phyloP scores from a whole-genome alignment of 2,113 vertebrate genomes.

The Gymnobelideus leadbeateri region DNA sequence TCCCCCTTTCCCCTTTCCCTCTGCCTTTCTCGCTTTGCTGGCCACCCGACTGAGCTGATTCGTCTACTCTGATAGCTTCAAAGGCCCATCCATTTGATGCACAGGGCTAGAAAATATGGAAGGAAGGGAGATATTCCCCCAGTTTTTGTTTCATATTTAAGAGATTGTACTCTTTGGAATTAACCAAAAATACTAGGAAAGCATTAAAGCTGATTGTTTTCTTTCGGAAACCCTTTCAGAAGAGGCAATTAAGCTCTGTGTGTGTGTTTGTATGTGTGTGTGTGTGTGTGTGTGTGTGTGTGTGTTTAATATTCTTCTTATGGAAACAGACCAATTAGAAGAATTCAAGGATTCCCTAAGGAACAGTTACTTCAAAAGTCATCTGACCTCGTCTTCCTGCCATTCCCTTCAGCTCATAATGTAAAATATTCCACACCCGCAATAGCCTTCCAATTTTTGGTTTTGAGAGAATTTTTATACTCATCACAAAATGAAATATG shows the following conservation, averaged over 20 bases:
- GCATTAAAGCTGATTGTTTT: slow-evolving; percentile 46
- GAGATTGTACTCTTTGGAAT: slow-evolving; percentile 7
- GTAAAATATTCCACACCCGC: slow-evolving; percentile 38
- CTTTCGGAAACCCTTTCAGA: slow-evolving; percentile 63
- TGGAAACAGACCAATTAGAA: slow-evolving; percentile 67
- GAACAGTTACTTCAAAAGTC: slow-evolving; percentile 34
- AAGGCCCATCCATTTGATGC: slow-evolving; percentile 69
- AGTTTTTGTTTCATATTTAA: slow-evolving; percentile 62
- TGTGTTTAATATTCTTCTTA: slow-evolving; percentile 23
- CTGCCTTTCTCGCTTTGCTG: slow-evolving; percentile 41
- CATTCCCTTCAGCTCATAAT: slow-evolving; percentile 36
- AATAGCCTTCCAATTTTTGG: slow-evolving; percentile 37
- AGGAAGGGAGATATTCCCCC: slow-evolving; percentile 24
- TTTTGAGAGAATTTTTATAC: not conserved
- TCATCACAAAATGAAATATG: slow-evolving; percentile 23
- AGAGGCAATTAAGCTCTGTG: slow-evolving; percentile 68
- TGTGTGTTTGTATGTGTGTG: not conserved
- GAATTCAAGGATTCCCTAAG: slow-evolving; percentile 14
- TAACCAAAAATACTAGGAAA: not conserved
- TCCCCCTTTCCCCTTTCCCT: slow-evolving; percentile 13
- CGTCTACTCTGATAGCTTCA: slow-evolving; percentile 77
- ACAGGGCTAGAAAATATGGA: slow-evolving; percentile 42
- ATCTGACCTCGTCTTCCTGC: slow-evolving; percentile 31
- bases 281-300: not conserved
- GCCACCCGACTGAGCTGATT: slow-evolving; percentile 64